Base-by-base conservation (phyloP, 2,888 invertebrate species). In the Rotaria magnacalcarata region DNA sequence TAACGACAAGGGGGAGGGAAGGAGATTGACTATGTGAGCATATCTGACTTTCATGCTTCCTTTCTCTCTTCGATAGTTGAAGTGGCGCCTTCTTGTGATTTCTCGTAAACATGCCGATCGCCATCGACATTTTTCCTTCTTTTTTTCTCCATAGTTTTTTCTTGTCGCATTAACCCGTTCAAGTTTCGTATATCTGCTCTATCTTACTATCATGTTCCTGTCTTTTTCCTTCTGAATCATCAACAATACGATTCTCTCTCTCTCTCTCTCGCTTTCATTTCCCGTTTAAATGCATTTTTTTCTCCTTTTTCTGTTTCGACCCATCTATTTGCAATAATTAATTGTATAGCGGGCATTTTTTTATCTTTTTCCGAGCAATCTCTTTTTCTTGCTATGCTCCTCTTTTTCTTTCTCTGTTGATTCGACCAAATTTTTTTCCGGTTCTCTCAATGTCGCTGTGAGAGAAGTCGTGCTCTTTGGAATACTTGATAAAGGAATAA, bases 401-500 rank as follows among this genome's bases (percentile, higher is more conserved):
- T 67, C 67, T 67, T 67, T 34, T 67, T 27, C 58, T 34, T 67
- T 34, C 27, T 3, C 27, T 16, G 34, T 67, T 2, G 27, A 34
- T 67, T 67, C 67, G 67, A 27, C 67, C 34, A 34, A 67, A 67
- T 34, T 34, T 67, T 67, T 67, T 67, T 67, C 67, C 67, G 67
- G 67, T 67, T 67, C 67, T 67, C 67, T 67, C 67, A 34, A 34
- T 19, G 34, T 34, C 67, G 14, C 67, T 67, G 19, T 56, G 24
- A 67, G 67, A 67, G 67, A 67, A 67, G 67, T 67, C 67, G 67
- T 19, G 67, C 67, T 67, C 67, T 67, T 67, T 67, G 67, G 34
- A 67, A 67, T 67, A 67, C 67, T 67, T 67, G 67, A 67, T 67
- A 67, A 67, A 67, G 67, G 34, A 67, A 67, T 34, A 67, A 19